Evolutionary conservation across 2,113 vertebrate genomes (phyloP), one percentile per base, ranked within the genome.

Genomic region (Pachycephala philippinensis): DNA sequence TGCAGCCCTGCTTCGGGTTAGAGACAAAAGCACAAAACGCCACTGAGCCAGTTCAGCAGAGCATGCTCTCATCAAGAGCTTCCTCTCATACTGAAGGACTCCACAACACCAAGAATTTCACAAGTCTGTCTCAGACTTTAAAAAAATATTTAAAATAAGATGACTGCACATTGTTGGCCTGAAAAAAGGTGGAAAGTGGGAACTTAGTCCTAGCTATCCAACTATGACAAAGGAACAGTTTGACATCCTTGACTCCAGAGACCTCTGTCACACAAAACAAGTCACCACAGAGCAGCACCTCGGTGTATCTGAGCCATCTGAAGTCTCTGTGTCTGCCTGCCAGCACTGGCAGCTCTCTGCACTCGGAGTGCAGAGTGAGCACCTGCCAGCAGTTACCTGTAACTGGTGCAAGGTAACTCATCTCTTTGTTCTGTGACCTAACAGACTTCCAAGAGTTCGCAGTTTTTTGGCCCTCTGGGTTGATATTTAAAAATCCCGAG

Each of bases 171-270:
- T 11, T 70, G 72, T 40, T 64, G 57, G 84, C 53, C 47, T 69
- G 57, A 82, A 76, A 69, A 87, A 80, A 84, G 39, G 63, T 11
- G 24, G 37, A 90, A 88, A 59, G 78, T 60, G 47, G 71, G 37
- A 94, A n/a, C 44, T 92, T 65, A 61, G 31, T 42, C 64, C 30
- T 54, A 64, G 53, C 49, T 64, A 40, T 56, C 56, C 17, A 56
- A 17, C 68, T 64, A 14, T 1, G 7, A 92, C 19, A 84, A 90
- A 84, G 82, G 52, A 93, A 91, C 27, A 74, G 84, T 80, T 27
- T 77, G 79, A 89, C 47, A 94, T 37, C 66, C 66, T 82, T 90
- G 95, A 92, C 80, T 81, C 80, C 40, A 47, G 79, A 95, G 90
- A 95, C 88, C 88, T 90, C 3, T 23, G 80, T 61, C 90, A 85